Conservation (phyloP, 2,113 vertebrate genomes). For the Rhineura floridana region DNA sequence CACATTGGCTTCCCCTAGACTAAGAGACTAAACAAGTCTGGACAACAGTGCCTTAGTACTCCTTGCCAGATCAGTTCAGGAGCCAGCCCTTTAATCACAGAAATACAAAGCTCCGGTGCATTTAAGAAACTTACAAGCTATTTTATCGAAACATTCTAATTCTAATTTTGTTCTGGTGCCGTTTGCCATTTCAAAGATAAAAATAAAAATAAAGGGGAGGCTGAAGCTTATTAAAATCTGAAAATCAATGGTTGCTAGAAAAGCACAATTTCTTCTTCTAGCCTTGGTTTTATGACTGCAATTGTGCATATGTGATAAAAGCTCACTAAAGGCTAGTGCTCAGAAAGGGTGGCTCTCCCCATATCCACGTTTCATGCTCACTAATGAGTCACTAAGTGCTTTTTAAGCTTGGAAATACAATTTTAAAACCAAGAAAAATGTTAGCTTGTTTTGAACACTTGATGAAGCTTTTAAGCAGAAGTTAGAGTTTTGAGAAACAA, state of each 20-base stretch:
- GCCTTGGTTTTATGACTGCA: conserved; percentile 51
- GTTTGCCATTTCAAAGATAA: conserved; percentile 64
- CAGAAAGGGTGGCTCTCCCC: conserved; percentile 26
- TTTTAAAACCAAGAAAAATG: conserved; percentile 1
- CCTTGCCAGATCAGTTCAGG: rapidly evolving
- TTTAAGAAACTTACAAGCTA: conserved; percentile 56
- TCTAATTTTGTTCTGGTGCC: conserved; percentile 57
- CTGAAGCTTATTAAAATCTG: conserved; percentile 73
- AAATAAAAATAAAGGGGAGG: conserved; percentile 30
- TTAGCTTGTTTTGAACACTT: rapidly evolving
- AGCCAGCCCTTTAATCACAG: conserved; percentile 39
- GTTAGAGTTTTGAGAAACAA: conserved; percentile 21
- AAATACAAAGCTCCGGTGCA: not conserved
- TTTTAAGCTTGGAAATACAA: conserved; percentile 22
- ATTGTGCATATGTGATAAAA: conserved; percentile 48
- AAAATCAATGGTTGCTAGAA: conserved; percentile 57
- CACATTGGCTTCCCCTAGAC: no score
- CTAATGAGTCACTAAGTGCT: conserved; percentile 17
- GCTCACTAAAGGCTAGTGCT: conserved; percentile 30
- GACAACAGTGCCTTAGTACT: not conserved
- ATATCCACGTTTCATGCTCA: conserved; percentile 58
- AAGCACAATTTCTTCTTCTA: conserved; percentile 53
- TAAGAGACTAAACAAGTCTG: not conserved
- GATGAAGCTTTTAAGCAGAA: not conserved
- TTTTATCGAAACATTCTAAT: conserved; percentile 62